phyloP scores from a whole-genome alignment of 2,113 vertebrate genomes.

The Stegostoma tigrinum region DNA sequence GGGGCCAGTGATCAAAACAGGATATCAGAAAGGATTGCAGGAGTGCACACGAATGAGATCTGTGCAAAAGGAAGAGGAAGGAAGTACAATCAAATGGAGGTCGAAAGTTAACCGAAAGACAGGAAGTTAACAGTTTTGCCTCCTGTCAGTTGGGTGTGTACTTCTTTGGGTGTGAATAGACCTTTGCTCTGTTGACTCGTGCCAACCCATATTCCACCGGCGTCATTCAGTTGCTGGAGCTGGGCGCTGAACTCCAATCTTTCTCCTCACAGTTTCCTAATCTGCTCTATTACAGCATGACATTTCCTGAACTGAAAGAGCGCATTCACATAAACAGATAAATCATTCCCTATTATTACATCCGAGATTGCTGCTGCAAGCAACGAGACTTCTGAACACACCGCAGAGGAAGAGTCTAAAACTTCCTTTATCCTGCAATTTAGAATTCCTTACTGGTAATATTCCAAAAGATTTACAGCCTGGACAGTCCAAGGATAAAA shows the following conservation, averaged over 20 bases:
- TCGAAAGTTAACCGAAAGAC: conserved; percentile 5
- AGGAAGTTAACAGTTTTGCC: conserved; percentile 27
- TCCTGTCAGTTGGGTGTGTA: conserved; percentile 13
- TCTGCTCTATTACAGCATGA: conserved; percentile 29
- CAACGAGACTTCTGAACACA: neutral
- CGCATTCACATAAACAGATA: conserved; percentile 29
- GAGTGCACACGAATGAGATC: conserved; percentile 5
- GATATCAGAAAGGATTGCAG: conserved; percentile 23
- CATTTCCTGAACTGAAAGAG: conserved; percentile 30
- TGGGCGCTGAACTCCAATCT: conserved; percentile 9
- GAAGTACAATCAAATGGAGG: conserved; percentile 34
- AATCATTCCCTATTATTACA: conserved; percentile 33
- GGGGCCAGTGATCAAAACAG: conserved; percentile 4
- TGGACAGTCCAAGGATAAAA: neutral
- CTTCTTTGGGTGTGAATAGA: conserved; percentile 19
- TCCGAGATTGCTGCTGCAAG: conserved; percentile 17
- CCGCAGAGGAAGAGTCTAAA: conserved; percentile 31
- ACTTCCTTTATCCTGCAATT: conserved; percentile 34
- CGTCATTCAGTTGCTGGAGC: conserved; percentile 24
- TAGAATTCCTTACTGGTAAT: neutral
- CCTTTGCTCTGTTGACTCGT: conserved; percentile 21
- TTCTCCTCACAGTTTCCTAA: conserved; percentile 30
- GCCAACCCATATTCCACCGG: conserved; percentile 17
- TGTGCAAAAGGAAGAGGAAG: conserved; percentile 23
- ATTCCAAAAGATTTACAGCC: conserved; percentile 20